phyloP scores from a whole-genome alignment of 2,797 vertebrate genomes.

The Capromys pilorides region DNA sequence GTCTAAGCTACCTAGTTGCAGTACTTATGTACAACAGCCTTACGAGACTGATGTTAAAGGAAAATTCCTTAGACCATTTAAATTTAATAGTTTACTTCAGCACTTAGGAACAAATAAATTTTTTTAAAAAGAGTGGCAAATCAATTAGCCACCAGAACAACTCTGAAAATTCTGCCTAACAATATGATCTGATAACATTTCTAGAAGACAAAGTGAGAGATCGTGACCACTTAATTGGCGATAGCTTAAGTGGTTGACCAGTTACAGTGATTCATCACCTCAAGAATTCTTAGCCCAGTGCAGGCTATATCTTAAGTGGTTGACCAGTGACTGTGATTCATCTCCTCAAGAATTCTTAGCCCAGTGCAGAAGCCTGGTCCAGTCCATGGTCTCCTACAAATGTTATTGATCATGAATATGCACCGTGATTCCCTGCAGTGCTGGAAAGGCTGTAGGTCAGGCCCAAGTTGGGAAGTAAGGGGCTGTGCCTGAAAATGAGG shows the following conservation, averaged over 20 bases:
- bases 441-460: background rate
- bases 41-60: background rate
- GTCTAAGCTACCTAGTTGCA: background rate
- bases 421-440: background rate
- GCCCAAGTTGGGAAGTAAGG: background rate
- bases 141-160: background rate
- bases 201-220: background rate
- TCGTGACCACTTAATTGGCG: background rate
- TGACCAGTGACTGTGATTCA: no score
- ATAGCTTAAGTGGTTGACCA: background rate
- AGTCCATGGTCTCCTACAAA: background rate
- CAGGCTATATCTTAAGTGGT: no score
- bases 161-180: background rate
- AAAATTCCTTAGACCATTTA: background rate
- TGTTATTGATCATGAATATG: background rate
- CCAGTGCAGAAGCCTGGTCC: background rate
- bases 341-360: background rate
- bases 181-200: background rate
- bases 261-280: background rate
- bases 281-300: background rate
- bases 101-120: background rate
- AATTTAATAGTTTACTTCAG: background rate
- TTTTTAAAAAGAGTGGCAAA: background rate
- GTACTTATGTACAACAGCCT: background rate
- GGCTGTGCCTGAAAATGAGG: background rate